Evolutionary conservation across 1,140 invertebrate species (phyloP), one percentile per base, ranked within the genome.

Genomic region (Trigoniulus corallinus): DNA sequence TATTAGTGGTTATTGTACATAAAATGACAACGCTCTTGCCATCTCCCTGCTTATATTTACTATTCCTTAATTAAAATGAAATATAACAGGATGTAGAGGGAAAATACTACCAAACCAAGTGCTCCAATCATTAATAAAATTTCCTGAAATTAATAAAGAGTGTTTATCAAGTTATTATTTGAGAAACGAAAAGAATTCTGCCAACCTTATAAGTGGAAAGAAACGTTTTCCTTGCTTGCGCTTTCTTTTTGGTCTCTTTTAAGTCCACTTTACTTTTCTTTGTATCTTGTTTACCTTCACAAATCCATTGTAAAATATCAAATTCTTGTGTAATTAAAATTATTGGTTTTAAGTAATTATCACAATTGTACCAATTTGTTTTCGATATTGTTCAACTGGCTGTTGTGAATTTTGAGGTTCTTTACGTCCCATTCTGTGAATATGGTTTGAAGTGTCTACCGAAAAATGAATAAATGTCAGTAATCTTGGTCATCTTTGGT

Each of bases 231-330:
- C 50, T 55, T 24, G 25, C 47, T 15, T 50, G 25, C 21, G 52
- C 22, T 37, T 25, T 25, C 39, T 45, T 46, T 49, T 55, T 55
- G 7, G 34, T 46, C 25, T 47, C 43, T 41, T 49, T 48, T 18
- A 55, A 37, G n/a, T n/a, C 34, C 13, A 21, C 42, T 24, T 53
- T 50, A 20, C 47, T 53, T 43, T 53, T 55, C 34, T 55, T 55
- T 22, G 24, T 26, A 20, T 55, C 54, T 27, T 55, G 27, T 47
- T 49, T 53, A 44, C 50, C 54, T 55, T 10, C 12, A 29, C 25
- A 29, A 78, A 78, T 39, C 72, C 77, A 43, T 82, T 81, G 56
- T 73, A 75, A 57, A 69, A 76, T 62, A 79, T 78, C 13, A 18
- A 43, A 7, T 22, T n/a, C 15, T 43, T n/a, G 41, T 10, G 10